Conservation (phyloP, 2,888 invertebrate genomes). For the Ophonus ardosiacus region DNA sequence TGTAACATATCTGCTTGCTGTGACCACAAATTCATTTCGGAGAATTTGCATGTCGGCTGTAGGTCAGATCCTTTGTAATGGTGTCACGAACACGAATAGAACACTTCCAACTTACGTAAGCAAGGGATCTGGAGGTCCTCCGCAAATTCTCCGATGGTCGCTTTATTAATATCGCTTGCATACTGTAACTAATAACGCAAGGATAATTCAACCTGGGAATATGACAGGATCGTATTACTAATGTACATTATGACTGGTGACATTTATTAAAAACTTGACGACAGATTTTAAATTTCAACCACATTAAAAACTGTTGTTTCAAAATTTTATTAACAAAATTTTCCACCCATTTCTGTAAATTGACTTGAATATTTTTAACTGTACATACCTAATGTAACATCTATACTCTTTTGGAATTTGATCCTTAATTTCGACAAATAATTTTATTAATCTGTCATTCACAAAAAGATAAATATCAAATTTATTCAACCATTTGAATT, state of each 20-base stretch:
- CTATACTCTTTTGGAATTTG: too few species aligned
- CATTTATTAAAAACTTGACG: not conserved
- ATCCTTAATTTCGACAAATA: too few species aligned
- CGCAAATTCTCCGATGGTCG: constrained; percentile 35
- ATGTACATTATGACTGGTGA: not conserved
- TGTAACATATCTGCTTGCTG: constrained; percentile 56
- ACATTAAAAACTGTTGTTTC: too few species aligned
- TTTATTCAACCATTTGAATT: too few species aligned
- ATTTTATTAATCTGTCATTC: too few species aligned
- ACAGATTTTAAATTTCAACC: too few species aligned
- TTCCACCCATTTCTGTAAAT: too few species aligned
- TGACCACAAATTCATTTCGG: constrained; percentile 44
- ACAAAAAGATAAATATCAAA: too few species aligned
- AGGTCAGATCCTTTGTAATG: constrained; percentile 25
- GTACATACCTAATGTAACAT: too few species aligned
- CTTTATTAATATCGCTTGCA: constrained; percentile 39
- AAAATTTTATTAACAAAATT: too few species aligned
- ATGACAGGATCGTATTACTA: not conserved
- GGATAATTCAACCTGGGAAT: not conserved
- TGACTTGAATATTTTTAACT: too few species aligned
- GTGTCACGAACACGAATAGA: constrained; percentile 12
- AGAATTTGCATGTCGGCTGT: constrained; percentile 36
- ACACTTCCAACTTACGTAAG: constrained; percentile 7
- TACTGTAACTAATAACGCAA: constrained; percentile 37
- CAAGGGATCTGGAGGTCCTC: constrained; percentile 1